phyloP scores from a whole-genome alignment of 2,888 invertebrate species.

The Phaonia tiefii region DNA sequence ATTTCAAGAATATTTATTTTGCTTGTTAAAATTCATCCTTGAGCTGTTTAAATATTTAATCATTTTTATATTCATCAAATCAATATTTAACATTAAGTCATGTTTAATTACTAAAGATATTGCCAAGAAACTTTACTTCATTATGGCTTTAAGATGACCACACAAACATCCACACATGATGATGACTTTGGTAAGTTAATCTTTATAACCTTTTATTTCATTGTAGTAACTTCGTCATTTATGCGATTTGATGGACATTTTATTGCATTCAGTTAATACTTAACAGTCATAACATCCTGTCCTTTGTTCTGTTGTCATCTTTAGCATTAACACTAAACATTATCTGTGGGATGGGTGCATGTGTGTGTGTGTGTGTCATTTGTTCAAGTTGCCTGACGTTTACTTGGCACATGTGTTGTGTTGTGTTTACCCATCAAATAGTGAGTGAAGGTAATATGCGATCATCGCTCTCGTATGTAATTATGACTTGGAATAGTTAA shows the following conservation, averaged over 20 bases:
- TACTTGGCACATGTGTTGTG: not conserved
- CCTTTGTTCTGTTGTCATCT: slow-evolving; percentile 44
- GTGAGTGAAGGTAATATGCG: not conserved
- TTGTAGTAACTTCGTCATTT: not conserved
- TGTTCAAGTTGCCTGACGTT: slow-evolving; percentile 10
- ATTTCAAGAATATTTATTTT: not conserved
- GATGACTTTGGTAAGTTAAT: not conserved
- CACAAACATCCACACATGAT: not conserved
- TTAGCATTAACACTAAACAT: not conserved
- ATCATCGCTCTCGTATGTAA: not conserved
- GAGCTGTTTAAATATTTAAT: slow-evolving; percentile 3
- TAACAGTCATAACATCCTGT: slow-evolving; percentile 54
- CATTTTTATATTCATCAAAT: not conserved
- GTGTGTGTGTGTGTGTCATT: not conserved
- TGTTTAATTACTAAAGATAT: not conserved
- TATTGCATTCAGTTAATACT: slow-evolving; percentile 13
- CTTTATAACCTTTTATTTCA: slow-evolving; percentile 9
- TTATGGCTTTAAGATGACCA: not conserved
- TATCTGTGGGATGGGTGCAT: not conserved
- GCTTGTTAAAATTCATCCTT: slow-evolving; percentile 3
- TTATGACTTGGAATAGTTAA: not conserved
- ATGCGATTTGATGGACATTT: too few relatives aligned
- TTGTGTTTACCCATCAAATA: not conserved
- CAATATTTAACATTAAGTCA: slow-evolving; percentile 7
- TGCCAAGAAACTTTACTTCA: not conserved